Conservation (phyloP, 2,797 vertebrate species). For the Tiaroga cobitis region DNA sequence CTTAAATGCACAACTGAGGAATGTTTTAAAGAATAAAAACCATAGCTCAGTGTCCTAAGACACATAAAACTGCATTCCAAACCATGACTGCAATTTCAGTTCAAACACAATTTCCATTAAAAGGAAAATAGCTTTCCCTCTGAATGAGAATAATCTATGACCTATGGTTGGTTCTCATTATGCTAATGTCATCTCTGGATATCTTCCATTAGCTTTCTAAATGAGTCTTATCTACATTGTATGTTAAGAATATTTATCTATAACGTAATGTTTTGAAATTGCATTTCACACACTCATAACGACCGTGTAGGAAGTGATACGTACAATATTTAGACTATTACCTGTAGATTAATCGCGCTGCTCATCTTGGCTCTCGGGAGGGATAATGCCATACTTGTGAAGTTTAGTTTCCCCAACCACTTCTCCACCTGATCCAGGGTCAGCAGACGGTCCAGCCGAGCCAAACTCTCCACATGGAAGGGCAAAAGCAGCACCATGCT, state of each 20-base stretch:
- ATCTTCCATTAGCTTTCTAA: conserved; percentile 52
- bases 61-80: conserved; percentile 38
- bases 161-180: conserved; percentile 47
- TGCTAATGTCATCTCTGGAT: conserved; percentile 49
- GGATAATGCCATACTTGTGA: conserved; percentile 68
- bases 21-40: conserved; percentile 27
- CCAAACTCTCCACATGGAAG: conserved; percentile 73
- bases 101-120: conserved; percentile 43
- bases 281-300: conserved; percentile 21
- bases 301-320: conserved; percentile 6
- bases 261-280: conserved; percentile 19
- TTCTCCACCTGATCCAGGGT: conserved; percentile 68
- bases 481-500: conserved; percentile 73
- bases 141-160: conserved; percentile 48
- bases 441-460: conserved; percentile 71
- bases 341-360: conserved; percentile 72
- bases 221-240: conserved; percentile 45
- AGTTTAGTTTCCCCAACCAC: conserved; percentile 68
- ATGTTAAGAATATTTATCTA: conserved; percentile 44
- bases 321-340: conserved; percentile 50
- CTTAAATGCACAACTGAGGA: conserved; percentile 37
- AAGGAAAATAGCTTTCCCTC: conserved; percentile 39
- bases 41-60: conserved; percentile 44
- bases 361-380: conserved; percentile 71
- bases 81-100: conserved; percentile 33